Conservation (phyloP, 2,113 vertebrate species). For the Gadus chalcogrammus region DNA sequence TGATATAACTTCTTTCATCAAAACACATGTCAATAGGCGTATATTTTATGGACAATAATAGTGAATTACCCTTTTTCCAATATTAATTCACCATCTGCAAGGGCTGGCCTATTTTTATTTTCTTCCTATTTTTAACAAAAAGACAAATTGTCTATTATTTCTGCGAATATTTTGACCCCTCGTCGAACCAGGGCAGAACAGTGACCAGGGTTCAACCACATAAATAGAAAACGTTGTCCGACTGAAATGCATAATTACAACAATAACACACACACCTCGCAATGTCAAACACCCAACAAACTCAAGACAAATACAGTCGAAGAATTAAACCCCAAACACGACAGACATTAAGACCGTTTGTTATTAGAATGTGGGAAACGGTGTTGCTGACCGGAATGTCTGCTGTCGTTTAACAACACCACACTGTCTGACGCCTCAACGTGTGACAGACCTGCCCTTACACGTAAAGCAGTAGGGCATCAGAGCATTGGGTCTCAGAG, state of each 20-base stretch:
- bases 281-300: background rate
- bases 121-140: background rate
- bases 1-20: too few relatives aligned
- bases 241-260: too few relatives aligned
- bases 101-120: background rate
- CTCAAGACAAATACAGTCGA: constrained; percentile 19
- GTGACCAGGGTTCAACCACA: background rate
- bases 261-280: too few relatives aligned
- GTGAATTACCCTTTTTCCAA: background rate
- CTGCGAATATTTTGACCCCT: background rate
- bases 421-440: constrained; percentile 24
- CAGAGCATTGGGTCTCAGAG: constrained; percentile 65
- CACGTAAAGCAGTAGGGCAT: constrained; percentile 53
- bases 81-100: background rate
- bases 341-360: constrained; percentile 16
- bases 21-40: background rate
- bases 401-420: constrained; percentile 4
- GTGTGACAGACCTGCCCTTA: constrained; percentile 34
- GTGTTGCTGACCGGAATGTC: constrained; percentile 5
- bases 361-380: constrained; percentile 9
- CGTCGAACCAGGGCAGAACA: background rate
- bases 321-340: background rate
- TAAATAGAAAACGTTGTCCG: background rate
- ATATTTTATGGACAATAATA: background rate
- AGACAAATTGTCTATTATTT: background rate